phyloP scores from a whole-genome alignment of 2,888 invertebrate species.

The Perdita meconis region DNA sequence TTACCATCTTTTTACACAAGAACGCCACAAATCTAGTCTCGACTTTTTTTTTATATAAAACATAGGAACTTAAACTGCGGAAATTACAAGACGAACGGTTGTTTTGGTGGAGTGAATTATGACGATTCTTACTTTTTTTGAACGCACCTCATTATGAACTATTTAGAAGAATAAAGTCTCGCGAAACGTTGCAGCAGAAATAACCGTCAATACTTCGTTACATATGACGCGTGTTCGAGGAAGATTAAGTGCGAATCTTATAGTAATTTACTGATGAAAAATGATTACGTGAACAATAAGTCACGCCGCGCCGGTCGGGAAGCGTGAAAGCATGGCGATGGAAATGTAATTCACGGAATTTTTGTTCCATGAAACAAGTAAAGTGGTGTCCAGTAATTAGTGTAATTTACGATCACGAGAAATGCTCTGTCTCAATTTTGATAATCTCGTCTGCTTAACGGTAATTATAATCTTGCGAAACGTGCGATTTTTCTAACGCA shows the following conservation, averaged over 20 bases:
- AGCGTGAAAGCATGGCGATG: neutral
- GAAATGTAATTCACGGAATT: neutral
- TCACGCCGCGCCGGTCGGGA: neutral
- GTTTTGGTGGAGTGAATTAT: too few relatives aligned
- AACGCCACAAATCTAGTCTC: neutral
- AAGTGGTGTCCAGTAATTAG: neutral
- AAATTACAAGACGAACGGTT: too few relatives aligned
- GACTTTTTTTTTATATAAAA: too few relatives aligned
- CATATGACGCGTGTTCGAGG: neutral
- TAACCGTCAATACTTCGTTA: conserved; percentile 10
- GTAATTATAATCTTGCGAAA: conserved; percentile 6
- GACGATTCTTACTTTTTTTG: too few relatives aligned
- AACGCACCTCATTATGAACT: too few relatives aligned
- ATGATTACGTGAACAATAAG: neutral
- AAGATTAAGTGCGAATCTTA: neutral
- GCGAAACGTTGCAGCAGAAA: too few relatives aligned
- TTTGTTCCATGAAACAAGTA: neutral
- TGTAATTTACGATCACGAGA: neutral
- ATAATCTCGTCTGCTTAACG: neutral
- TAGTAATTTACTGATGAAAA: neutral
- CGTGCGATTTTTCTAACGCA: neutral
- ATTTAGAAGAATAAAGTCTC: too few relatives aligned
- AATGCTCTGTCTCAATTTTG: neutral
- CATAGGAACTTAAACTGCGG: too few relatives aligned
- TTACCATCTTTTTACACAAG: neutral